Evolutionary conservation across 2,797 vertebrate species (phyloP), one percentile per base, ranked within the genome.

Genomic region (Sebastes minor): DNA sequence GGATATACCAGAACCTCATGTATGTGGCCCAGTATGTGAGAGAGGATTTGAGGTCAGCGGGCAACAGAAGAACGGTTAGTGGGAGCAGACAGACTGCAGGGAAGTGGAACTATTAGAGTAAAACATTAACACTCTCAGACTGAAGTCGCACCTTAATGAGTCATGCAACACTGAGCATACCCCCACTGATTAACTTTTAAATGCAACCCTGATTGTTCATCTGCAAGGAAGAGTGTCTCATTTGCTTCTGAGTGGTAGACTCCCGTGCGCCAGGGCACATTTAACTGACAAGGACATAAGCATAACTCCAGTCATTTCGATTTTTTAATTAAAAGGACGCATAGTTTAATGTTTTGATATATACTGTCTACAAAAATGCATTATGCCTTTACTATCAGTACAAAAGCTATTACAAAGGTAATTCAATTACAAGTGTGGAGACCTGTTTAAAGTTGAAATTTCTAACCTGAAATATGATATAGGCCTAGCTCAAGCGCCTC

Each of bases 171-270:
- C 25, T 75, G 65, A 78, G 42, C 60, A 53, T 76, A 42, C 72
- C 52, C 35, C 35, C 60, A 18, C 42, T 22, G n/a, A 78, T 87
- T 80, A 61, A 63, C 67, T 83, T 52, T 56, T 38, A 75, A 82
- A 72, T 32, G 68, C 33, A 71, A 30, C 60, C 70, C 63, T 63
- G 68, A 35, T 32, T 38, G 10, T 75, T 79, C 76, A 60, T 42
- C 71, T 63, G 60, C 56, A 23, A 32, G 46, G 53, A 66, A 30
- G 14, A 75, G 56, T n/a, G 5, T 55, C 69, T 70, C 16, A 65
- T 55, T 28, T 72, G 6, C 23, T 69, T 73, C 28, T 55, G 42
- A n/a, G 42, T 49, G 13, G 23, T 6, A 52, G 13, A 63, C 53
- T 33, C 53, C 65, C 1, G 3, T 30, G 42, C 30, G 14, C 28